Percentiles rank a stretch among this genome's conserved stretches.
These are phyloP conservation scores for Kryptopterus vitreolus DNA, from an alignment of 2,797 vertebrate genomes.

Conservation along the genomic window DNA sequence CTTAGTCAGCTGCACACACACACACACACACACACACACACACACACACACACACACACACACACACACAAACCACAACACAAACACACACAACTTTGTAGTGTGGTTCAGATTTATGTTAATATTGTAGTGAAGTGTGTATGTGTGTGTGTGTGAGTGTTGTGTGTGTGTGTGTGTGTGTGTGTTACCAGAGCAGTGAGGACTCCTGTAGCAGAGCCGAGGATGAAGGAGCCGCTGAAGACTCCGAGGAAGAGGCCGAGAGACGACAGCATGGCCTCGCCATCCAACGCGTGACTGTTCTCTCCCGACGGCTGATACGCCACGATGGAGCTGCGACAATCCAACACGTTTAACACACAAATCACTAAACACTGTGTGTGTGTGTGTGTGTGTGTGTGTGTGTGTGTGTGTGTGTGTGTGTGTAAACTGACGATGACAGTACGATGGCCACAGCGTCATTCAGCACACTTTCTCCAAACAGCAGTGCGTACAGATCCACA, in stretches of 20 bases:
- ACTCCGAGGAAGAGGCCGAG: slow-evolving; percentile 92
- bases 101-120: neutral
- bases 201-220: slow-evolving; percentile 91
- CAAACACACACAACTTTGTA: neutral
- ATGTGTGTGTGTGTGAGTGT: too few species aligned
- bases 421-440: slow-evolving; percentile 89
- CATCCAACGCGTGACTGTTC: slow-evolving; percentile 94
- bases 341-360: neutral
- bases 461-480: slow-evolving; percentile 97
- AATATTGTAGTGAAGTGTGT: neutral
- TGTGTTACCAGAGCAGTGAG: slow-evolving; percentile 93
- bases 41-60: neutral
- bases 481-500: slow-evolving; percentile 94
- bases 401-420: slow-evolving; percentile 9
- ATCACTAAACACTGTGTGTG: neutral
- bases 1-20: slow-evolving; percentile 85
- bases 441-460: slow-evolving; percentile 98
- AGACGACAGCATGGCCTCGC: slow-evolving; percentile 90
- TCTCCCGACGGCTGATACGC: slow-evolving; percentile 92
- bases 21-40: slow-evolving; percentile 12
- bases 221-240: slow-evolving; percentile 94
- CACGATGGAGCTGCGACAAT: slow-evolving; percentile 82
- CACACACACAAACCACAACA: neutral
- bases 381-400: neutral
- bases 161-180: too few species aligned